Percentiles rank a stretch among this genome's conserved stretches.
Conservation (phyloP, 1,140 invertebrate species). For the Sipha flava region DNA sequence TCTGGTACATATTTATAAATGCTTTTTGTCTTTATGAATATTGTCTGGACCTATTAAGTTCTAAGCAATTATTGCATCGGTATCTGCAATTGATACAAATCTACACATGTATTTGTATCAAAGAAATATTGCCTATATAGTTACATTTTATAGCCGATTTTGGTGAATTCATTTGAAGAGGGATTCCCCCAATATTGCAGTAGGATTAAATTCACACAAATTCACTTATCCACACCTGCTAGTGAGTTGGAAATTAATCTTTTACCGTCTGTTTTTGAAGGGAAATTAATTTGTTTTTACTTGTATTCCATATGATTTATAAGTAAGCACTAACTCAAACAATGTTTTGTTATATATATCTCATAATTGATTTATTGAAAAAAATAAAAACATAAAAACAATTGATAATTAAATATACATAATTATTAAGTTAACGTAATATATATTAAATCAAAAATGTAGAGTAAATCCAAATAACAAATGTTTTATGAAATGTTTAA, state of each 20-base stretch:
- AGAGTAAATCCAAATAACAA: too few relatives aligned
- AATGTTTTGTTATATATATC: too few relatives aligned
- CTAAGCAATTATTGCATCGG: not conserved
- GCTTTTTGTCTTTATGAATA: too few relatives aligned
- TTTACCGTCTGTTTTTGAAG: not conserved
- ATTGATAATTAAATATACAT: too few relatives aligned
- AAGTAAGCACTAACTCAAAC: too few relatives aligned
- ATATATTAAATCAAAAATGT: too few relatives aligned
- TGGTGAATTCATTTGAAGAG: not conserved
- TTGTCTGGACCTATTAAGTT: not conserved
- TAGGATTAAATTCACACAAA: not conserved
- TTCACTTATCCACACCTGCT: not conserved
- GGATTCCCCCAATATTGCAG: not conserved
- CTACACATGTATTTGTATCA: not conserved
- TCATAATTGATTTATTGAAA: too few relatives aligned
- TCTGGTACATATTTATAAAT: too few relatives aligned
- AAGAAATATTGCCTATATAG: not conserved
- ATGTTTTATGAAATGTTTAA: too few relatives aligned
- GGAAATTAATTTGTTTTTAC: not conserved
- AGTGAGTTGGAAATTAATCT: not conserved
- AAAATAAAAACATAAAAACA: too few relatives aligned
- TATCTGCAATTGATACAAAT: not conserved
- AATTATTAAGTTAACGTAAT: too few relatives aligned
- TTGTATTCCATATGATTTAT: too few relatives aligned
- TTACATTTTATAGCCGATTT: not conserved